Evolutionary conservation across 2,888 invertebrate species (phyloP).

Genomic region (Drosophila peninsularis): DNA sequence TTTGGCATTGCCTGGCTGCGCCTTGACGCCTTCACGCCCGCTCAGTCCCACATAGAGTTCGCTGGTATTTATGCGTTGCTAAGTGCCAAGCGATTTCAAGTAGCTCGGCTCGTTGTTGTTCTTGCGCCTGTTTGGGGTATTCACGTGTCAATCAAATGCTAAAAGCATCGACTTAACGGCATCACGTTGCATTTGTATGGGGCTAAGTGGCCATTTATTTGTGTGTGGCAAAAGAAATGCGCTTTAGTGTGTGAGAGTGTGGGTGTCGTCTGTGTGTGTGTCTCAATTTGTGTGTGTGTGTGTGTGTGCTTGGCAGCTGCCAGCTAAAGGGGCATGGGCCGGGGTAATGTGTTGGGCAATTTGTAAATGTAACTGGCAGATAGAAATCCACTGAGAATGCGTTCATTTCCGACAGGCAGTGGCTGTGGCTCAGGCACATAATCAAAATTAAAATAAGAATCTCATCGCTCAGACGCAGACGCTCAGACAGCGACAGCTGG

Average conservation of each 20-base stretch:
- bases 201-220: slow-evolving; percentile 60
- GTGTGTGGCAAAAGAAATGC: slow-evolving; percentile 43
- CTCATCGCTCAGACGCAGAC: slow-evolving; percentile 75
- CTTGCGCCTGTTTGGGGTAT: slow-evolving; percentile 30
- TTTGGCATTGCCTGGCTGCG: slow-evolving; percentile 22
- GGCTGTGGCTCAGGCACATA: slow-evolving; percentile 47
- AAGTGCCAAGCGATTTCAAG: slow-evolving; percentile 52
- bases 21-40: too few relatives aligned
- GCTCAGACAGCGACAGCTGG: slow-evolving; percentile 5
- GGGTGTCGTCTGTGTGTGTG: slow-evolving; percentile 20
- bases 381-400: slow-evolving; percentile 62
- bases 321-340: slow-evolving; percentile 5
- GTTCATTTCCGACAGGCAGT: slow-evolving; percentile 44
- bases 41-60: background rate
- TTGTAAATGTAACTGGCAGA: slow-evolving; percentile 79
- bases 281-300: slow-evolving; percentile 51
- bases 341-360: slow-evolving; percentile 64
- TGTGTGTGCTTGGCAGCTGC: slow-evolving; percentile 6
- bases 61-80: slow-evolving; percentile 51
- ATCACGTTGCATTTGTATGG: slow-evolving; percentile 60
- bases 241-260: slow-evolving; percentile 21
- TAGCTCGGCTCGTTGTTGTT: slow-evolving; percentile 27
- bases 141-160: slow-evolving; percentile 71
- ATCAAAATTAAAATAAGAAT: slow-evolving; percentile 80
- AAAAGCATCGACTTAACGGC: slow-evolving; percentile 65